Conservation (phyloP, 2,797 vertebrate species). For the Macroramphosus scolopax region DNA sequence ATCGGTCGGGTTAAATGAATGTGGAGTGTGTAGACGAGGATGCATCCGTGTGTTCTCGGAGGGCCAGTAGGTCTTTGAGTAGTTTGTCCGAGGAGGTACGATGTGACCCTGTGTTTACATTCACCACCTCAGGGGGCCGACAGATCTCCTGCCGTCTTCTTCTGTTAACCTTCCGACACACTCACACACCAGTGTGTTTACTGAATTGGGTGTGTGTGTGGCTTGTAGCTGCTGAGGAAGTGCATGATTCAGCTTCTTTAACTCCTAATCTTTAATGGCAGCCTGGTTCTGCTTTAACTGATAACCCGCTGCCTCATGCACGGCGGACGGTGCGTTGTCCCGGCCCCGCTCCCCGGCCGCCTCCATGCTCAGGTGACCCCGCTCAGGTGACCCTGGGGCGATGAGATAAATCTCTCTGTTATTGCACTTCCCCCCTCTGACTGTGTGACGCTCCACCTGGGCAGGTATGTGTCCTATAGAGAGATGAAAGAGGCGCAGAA, state of each 20-base stretch:
- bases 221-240: constrained; percentile 21
- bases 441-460: constrained; percentile 27
- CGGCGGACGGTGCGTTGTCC: too few species aligned
- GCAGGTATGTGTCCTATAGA: constrained; percentile 26
- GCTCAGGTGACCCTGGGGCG: too few species aligned
- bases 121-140: too few species aligned
- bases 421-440: constrained; percentile 44
- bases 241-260: constrained; percentile 51
- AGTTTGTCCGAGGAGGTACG: too few species aligned
- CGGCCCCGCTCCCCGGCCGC: constrained; percentile 11
- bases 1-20: too few species aligned
- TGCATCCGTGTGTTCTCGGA: too few species aligned
- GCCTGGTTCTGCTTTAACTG: constrained; percentile 55
- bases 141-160: too few species aligned
- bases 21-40: too few species aligned
- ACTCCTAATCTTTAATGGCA: constrained; percentile 61
- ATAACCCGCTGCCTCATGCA: too few species aligned
- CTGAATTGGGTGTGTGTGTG: background rate
- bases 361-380: constrained; percentile 24
- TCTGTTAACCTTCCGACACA: too few species aligned
- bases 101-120: too few species aligned
- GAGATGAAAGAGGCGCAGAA: constrained; percentile 13
- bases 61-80: too few species aligned
- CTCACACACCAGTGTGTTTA: background rate
- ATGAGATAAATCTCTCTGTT: constrained; percentile 54